Evolutionary conservation across 1,140 invertebrate genomes (phyloP).

Genomic region (Charaxes varanes): DNA sequence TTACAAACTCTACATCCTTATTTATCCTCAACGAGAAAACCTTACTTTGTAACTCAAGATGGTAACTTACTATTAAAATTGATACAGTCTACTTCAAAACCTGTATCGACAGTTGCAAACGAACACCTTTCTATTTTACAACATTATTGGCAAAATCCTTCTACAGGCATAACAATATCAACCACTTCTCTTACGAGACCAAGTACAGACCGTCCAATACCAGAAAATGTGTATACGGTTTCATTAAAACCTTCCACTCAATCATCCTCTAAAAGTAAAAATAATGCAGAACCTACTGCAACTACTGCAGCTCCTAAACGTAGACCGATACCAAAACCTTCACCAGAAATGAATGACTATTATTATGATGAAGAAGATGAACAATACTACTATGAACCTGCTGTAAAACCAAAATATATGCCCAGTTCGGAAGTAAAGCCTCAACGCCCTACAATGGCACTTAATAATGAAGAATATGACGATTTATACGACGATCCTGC

Average conservation of each 20-base stretch:
- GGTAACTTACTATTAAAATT: constrained; percentile 21
- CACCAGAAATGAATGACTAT: constrained; percentile 73
- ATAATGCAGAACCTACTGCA: constrained; percentile 25
- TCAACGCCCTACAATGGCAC: constrained; percentile 66
- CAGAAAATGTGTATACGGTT: constrained; percentile 33
- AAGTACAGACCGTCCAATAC: constrained; percentile 28
- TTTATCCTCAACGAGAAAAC: constrained; percentile 30
- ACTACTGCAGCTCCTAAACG: constrained; percentile 42
- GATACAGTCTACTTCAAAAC: constrained; percentile 45
- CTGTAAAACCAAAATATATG: constrained; percentile 76
- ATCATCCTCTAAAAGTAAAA: constrained; percentile 21
- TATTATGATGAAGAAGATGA: constrained; percentile 74
- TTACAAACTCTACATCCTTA: constrained; percentile 24
- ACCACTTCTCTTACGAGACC: constrained; percentile 33
- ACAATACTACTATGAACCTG: constrained; percentile 73
- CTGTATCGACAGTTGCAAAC: constrained; percentile 42
- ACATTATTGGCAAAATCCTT: constrained; percentile 49
- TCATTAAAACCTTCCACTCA: constrained; percentile 28
- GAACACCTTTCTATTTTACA: constrained; percentile 48
- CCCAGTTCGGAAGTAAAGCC: constrained; percentile 75
- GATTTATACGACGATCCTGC: constrained; percentile 44
- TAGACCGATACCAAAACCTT: constrained; percentile 69
- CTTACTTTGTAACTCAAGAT: constrained; percentile 38
- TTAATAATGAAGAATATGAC: constrained; percentile 71
- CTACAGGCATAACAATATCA: constrained; percentile 28